Percentiles rank a stretch among this genome's conserved stretches.
Conservation (phyloP, 1,140 invertebrate genomes). For the Micrasema longulum region DNA sequence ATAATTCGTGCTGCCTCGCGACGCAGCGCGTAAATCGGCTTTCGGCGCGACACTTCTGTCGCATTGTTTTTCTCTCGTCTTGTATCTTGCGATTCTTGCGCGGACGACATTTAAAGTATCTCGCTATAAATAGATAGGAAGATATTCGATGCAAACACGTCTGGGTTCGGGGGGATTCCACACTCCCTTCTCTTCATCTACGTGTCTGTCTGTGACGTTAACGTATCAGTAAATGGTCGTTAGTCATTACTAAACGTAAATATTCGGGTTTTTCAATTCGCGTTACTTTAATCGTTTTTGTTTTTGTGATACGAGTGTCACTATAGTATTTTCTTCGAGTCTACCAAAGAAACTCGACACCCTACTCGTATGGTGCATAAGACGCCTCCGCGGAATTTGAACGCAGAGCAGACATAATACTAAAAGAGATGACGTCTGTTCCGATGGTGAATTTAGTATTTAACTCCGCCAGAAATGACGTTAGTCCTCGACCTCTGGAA, state of each 20-base stretch:
- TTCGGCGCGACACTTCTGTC: conserved; percentile 7
- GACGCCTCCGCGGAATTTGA: conserved; percentile 8
- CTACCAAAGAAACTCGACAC: not conserved
- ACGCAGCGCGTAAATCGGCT: too few species aligned
- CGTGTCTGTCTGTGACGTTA: not conserved
- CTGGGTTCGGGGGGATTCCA: conserved; percentile 15
- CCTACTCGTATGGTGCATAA: not conserved
- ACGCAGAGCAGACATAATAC: conserved; percentile 16
- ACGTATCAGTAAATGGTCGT: too few species aligned
- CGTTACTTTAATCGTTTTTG: too few species aligned
- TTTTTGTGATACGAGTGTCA: too few species aligned
- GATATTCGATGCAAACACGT: conserved; percentile 29
- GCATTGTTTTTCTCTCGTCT: conserved; percentile 34
- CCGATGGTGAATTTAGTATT: conserved; percentile 19
- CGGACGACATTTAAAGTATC: conserved; percentile 39
- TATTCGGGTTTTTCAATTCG: too few species aligned
- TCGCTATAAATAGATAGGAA: conserved; percentile 40
- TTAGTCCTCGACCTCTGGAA: not conserved
- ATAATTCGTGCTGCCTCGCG: not conserved
- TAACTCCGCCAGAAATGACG: conserved; percentile 26
- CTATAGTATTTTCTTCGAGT: too few species aligned
- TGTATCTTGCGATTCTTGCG: too few species aligned
- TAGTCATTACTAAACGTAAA: too few species aligned
- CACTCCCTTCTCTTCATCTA: not conserved
- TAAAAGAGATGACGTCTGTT: conserved; percentile 32